Conservation (phyloP, 2,113 vertebrate genomes). For the Malurus cyaneus region DNA sequence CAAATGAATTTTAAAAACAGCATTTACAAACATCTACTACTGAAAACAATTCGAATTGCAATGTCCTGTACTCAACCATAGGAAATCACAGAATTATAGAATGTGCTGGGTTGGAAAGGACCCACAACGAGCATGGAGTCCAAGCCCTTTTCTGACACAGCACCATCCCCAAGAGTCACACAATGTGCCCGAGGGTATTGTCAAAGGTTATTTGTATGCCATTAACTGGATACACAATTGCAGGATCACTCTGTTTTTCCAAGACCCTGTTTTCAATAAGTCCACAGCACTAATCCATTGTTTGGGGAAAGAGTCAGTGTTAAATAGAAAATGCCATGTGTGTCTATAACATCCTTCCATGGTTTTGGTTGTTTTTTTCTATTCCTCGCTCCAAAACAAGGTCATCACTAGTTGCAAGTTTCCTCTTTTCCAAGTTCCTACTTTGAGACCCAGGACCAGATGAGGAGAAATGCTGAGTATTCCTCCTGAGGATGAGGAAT, state of each 20-base stretch:
- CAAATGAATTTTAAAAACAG: neutral
- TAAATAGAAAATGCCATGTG: neutral
- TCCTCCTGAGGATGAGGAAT: neutral
- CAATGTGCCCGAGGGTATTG: too few relatives aligned
- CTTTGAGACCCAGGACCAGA: neutral
- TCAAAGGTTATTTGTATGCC: neutral
- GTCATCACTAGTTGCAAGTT: neutral
- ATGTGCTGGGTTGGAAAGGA: neutral
- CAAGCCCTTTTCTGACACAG: neutral
- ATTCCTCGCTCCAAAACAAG: neutral
- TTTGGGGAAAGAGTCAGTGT: neutral
- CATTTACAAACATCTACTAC: neutral
- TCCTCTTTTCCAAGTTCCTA: neutral
- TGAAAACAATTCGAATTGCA: neutral
- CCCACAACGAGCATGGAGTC: neutral
- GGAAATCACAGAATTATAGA: neutral
- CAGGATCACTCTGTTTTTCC: neutral
- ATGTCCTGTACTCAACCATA: neutral
- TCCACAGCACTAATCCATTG: neutral
- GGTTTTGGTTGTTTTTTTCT: neutral
- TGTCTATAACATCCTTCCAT: neutral
- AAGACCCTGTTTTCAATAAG: neutral
- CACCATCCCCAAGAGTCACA: neutral
- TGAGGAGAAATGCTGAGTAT: neutral
- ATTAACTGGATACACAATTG: neutral